Evolutionary conservation across 2,888 invertebrate genomes (phyloP).

Genomic region (Habroteleia sp.): DNA sequence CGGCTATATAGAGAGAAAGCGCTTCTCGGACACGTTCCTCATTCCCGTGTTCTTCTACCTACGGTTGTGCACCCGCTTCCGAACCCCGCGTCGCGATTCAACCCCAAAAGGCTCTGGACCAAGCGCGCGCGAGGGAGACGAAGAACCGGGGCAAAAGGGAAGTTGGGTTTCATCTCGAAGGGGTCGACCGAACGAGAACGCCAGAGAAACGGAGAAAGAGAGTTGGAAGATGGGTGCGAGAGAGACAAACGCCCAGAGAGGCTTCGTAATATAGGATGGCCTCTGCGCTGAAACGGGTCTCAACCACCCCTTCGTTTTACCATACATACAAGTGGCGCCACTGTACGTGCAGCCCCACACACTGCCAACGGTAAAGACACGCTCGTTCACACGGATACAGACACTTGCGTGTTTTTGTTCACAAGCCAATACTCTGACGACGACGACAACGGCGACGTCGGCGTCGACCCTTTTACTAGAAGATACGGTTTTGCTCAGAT

Average conservation of each 20-base stretch:
- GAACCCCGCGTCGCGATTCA: constrained; percentile 67
- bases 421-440: constrained; percentile 72
- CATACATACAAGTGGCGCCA: constrained; percentile 30
- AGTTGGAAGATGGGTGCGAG: constrained; percentile 57
- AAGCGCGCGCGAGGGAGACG: constrained; percentile 65
- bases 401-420: constrained; percentile 71
- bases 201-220: constrained; percentile 59
- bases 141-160: constrained; percentile 69
- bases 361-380: constrained; percentile 50
- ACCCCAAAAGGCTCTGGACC: constrained; percentile 74
- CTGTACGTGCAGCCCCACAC: constrained; percentile 57
- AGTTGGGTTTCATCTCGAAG: constrained; percentile 80
- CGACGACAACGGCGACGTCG: constrained; percentile 30
- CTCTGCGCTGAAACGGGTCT: constrained; percentile 78
- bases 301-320: constrained; percentile 62
- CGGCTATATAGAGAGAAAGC: constrained; percentile 63
- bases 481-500: constrained; percentile 76
- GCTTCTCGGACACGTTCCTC: constrained; percentile 76
- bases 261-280: constrained; percentile 78
- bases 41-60: constrained; percentile 76
- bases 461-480: constrained; percentile 56
- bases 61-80: constrained; percentile 67
- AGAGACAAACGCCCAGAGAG: constrained; percentile 65
- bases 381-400: constrained; percentile 53
- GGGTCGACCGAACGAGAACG: constrained; percentile 69